These are phyloP conservation scores for Malacoraja senta DNA, from an alignment of 2,797 vertebrate genomes.

Conservation along the genomic window DNA sequence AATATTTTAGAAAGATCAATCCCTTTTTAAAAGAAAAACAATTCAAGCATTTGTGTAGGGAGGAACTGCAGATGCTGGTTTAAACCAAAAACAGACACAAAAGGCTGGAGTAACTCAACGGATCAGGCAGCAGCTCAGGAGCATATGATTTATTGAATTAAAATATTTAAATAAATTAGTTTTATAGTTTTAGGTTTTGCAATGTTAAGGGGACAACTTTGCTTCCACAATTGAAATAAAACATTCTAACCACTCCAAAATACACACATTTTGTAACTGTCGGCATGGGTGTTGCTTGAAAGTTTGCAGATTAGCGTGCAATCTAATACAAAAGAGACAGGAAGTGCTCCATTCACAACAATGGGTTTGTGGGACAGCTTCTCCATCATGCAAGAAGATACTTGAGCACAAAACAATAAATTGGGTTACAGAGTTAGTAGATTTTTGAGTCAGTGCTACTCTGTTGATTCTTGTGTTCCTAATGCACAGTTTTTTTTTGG, in stretches of 20 bases:
- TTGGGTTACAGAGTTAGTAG: neutral
- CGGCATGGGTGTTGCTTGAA: neutral
- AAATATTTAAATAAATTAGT: too few species aligned
- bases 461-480: neutral
- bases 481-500: neutral
- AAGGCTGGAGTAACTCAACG: too few species aligned
- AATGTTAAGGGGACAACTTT: neutral
- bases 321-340: neutral
- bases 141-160: neutral
- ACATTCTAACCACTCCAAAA: neutral
- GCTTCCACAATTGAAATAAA: neutral
- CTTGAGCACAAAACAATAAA: neutral
- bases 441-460: neutral
- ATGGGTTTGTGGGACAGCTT: neutral
- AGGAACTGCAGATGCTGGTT: too few species aligned
- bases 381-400: neutral
- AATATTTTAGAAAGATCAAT: neutral
- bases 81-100: too few species aligned
- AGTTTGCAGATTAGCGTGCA: neutral
- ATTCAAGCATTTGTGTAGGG: neutral
- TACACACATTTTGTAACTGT: neutral
- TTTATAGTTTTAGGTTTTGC: neutral
- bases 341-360: neutral
- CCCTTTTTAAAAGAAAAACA: neutral
- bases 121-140: neutral